Evolutionary conservation across 2,888 invertebrate genomes (phyloP).

Genomic region (Cosmorhoe ocellata): DNA sequence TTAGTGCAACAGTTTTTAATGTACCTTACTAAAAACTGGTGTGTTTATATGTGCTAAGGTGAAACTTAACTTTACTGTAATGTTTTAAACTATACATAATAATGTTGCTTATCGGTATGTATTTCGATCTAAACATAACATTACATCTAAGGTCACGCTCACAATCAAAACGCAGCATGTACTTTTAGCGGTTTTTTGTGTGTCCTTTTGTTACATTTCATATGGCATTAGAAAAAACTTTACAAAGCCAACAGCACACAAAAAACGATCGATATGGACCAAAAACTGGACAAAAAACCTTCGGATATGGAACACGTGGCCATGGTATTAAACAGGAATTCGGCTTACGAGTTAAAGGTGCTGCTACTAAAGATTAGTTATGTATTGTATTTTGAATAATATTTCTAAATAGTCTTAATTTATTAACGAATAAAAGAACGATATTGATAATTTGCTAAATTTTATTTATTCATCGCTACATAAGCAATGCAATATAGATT

Average conservation of each 20-base stretch:
- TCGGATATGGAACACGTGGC: conserved; percentile 58
- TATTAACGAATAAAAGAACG: too few relatives aligned
- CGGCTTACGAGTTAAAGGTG: conserved; percentile 31
- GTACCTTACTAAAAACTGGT: too few relatives aligned
- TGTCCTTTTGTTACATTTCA: conserved; percentile 49
- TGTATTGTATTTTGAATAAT: background rate
- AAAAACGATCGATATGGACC: conserved; percentile 45
- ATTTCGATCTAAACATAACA: conserved; percentile 19
- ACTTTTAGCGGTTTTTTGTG: conserved; percentile 32
- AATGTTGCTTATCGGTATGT: background rate
- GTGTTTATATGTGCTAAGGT: too few relatives aligned
- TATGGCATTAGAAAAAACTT: conserved; percentile 45
- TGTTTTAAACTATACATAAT: too few relatives aligned
- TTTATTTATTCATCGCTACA: too few relatives aligned
- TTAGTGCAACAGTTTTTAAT: too few relatives aligned
- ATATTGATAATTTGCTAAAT: too few relatives aligned
- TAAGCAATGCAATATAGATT: too few relatives aligned
- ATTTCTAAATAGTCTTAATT: too few relatives aligned
- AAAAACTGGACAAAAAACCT: conserved; percentile 39
- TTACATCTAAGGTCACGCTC: conserved; percentile 26
- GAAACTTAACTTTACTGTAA: too few relatives aligned
- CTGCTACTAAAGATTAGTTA: conserved; percentile 7
- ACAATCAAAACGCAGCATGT: conserved; percentile 26
- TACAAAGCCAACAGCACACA: conserved; percentile 43
- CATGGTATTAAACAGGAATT: conserved; percentile 31